Conservation (phyloP, 2,888 invertebrate genomes). For the Suillia variegata region DNA sequence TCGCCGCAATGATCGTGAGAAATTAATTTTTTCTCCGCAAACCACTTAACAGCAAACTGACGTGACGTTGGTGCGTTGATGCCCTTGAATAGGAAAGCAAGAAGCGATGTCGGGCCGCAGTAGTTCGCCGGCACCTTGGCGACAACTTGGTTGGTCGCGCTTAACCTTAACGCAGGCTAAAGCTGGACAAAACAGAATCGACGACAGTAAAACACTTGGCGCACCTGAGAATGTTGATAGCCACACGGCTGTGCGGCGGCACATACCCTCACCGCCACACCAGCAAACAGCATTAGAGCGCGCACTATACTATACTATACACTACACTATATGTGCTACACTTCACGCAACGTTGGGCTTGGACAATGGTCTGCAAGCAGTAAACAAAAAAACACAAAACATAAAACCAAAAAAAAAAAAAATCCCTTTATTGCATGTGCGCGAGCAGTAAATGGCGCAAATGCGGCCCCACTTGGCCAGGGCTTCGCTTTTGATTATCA, state of each 20-base stretch:
- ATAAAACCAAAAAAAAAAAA: neutral
- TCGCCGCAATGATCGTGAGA: constrained; percentile 38
- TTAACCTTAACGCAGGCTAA: constrained; percentile 14
- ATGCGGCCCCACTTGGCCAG: neutral
- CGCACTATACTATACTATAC: too few relatives aligned
- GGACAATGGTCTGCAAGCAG: neutral
- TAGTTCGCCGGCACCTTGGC: constrained; percentile 9
- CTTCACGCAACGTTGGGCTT: neutral
- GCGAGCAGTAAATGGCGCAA: too few relatives aligned
- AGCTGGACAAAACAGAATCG: neutral
- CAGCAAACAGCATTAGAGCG: constrained; percentile 26
- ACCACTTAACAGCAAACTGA: neutral
- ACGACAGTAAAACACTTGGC: constrained; percentile 30
- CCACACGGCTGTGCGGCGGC: constrained; percentile 21
- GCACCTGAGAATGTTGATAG: constrained; percentile 62
- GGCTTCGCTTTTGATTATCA: neutral
- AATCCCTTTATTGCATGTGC: too few relatives aligned
- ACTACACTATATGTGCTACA: too few relatives aligned
- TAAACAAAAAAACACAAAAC: neutral
- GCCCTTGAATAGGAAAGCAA: constrained; percentile 29
- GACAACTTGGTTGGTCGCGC: constrained; percentile 29
- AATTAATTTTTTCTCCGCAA: constrained; percentile 15
- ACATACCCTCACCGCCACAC: constrained; percentile 8
- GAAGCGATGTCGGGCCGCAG: neutral
- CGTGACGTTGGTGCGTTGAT: too few relatives aligned